phyloP scores from a whole-genome alignment of 2,888 invertebrate species.

The Meliscaeva auricollis region DNA sequence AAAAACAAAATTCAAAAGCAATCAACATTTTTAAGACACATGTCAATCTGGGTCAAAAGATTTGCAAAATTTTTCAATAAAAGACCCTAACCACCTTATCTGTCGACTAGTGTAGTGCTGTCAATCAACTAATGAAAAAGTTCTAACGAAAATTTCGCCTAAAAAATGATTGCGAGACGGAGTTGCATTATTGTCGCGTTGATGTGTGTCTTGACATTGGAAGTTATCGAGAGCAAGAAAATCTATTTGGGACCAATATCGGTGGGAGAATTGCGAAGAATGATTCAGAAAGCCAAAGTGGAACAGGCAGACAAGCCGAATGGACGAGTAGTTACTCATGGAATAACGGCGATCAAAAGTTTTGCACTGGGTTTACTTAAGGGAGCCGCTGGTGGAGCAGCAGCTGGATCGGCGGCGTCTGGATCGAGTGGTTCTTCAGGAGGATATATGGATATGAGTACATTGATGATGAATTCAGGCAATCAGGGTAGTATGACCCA shows the following conservation, averaged over 20 bases:
- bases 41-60: not conserved
- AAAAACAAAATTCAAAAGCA: not conserved
- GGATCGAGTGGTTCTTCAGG: too few relatives aligned
- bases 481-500: not conserved
- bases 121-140: not conserved
- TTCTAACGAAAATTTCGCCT: too few relatives aligned
- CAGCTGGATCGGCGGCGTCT: not conserved
- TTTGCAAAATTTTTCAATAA: not conserved
- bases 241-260: not conserved
- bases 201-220: not conserved
- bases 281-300: not conserved
- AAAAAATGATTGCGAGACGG: not conserved
- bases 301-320: not conserved
- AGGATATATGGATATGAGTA: too few relatives aligned
- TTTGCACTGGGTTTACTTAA: not conserved
- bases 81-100: not conserved
- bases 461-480: not conserved
- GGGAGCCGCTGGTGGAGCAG: not conserved
- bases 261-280: not conserved
- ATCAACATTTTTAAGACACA: not conserved
- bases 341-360: not conserved
- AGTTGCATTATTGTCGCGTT: not conserved
- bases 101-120: not conserved
- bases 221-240: not conserved
- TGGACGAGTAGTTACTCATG: not conserved